Conservation (phyloP, 37 sponge, comb jelly and placozoan genomes). For the Spongilla lacustris region DNA sequence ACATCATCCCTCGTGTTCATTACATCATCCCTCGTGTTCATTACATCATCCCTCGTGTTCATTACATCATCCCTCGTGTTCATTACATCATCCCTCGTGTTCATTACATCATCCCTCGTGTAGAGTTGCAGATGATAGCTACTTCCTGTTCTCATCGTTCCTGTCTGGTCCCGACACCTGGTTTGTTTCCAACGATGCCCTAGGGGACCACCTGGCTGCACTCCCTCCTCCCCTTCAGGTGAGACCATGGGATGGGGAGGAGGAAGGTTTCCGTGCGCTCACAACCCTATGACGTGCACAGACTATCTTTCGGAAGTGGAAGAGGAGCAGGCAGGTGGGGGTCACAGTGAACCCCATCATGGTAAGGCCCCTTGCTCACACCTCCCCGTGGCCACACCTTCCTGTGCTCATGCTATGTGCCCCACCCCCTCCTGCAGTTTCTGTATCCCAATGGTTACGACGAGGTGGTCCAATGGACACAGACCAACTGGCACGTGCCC, state of each 20-base stretch:
- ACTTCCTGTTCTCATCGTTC: neutral
- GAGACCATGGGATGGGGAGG: neutral
- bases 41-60: too few relatives aligned
- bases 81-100: too few relatives aligned
- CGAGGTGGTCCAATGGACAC: neutral
- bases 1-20: too few relatives aligned
- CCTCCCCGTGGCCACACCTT: neutral
- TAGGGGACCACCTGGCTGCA: slow-evolving; percentile 5
- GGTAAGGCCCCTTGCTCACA: neutral
- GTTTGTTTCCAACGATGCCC: slow-evolving; percentile 3
- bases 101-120: too few relatives aligned
- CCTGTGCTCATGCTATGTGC: neutral
- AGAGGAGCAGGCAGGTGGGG: neutral
- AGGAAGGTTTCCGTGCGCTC: neutral
- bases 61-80: too few relatives aligned
- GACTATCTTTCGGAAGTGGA: neutral
- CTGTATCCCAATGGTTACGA: neutral
- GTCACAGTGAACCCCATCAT: neutral
- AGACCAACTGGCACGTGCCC: neutral
- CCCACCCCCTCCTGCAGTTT: neutral
- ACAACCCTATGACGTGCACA: neutral
- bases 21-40: too few relatives aligned
- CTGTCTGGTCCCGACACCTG: slow-evolving; percentile 6
- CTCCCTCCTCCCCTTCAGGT: neutral
- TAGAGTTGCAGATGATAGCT: slow-evolving; percentile 16